Evolutionary conservation across 2,888 invertebrate genomes (phyloP), one percentile per base, ranked within the genome.

Genomic region (Hyles lineata): DNA sequence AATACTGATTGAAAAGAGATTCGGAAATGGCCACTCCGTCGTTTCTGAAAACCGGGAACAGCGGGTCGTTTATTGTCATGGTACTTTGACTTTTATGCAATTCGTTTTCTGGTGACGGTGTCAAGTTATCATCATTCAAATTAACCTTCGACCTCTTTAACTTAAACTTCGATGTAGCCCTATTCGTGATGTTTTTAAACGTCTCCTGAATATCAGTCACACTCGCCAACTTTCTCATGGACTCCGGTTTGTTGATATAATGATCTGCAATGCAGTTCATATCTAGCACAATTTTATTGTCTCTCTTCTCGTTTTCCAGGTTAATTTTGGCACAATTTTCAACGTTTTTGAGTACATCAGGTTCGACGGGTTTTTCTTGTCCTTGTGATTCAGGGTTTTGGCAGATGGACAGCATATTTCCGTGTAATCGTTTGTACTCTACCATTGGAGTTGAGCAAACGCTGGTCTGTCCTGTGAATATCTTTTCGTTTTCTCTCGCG

Each of bases 361-460:
- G 93, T 77, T 89, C 87, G 1, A 81, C 78, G 2, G 79, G 73
- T 89, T 95, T 70, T 92, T 95, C 92, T 95, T 96, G 90, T 95
- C 93, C 8, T 90, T 96, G 84, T 0, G 80, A 94, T 67, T 95
- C 95, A 0, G 96, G 95, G 83, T 96, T 96, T 76, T 96, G 96
- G 84, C 97, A 97, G 80, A 97, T 97, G 0, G 97, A 97, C 78
- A 97, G 93, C 60, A 97, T 96, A 75, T 96, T 97, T 15, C 96
- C 97, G 79, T 97, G 97, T 8, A 97, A 85, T 2, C 97, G 95
- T 87, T 97, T 97, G 85, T 96, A 96, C 84, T 97, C 97, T 0
- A 96, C 96, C 95, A 97, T 96, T 0, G 97, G 97, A 0, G 97
- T 97, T 0, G 97, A 97, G 77, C 97, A 97, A 0, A 97, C 96